A percentile compares a stretch with the other conserved stretches of the same genome.
phyloP scores from a whole-genome alignment of 2,888 invertebrate species.

The Aromia moschata region DNA sequence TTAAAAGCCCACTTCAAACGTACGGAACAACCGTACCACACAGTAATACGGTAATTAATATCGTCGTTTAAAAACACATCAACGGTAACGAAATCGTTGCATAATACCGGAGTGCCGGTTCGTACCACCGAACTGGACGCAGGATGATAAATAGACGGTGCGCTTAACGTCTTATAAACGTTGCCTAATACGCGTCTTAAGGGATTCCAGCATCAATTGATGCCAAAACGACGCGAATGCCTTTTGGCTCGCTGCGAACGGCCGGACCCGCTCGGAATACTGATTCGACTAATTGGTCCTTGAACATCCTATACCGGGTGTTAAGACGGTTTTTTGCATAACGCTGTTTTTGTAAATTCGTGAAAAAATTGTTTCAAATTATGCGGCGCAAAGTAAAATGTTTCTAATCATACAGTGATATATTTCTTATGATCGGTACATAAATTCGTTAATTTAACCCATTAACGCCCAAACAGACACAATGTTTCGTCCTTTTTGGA shows the following conservation, averaged over 20 bases:
- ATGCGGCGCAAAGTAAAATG: no score
- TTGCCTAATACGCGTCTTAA: conserved; percentile 32
- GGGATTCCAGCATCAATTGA: conserved; percentile 28
- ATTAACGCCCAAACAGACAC: no score
- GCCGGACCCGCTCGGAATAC: conserved; percentile 21
- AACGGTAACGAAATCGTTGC: conserved; percentile 22
- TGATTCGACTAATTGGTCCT: conserved; percentile 28
- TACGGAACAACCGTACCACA: no score
- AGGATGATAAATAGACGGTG: conserved; percentile 29
- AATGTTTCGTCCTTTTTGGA: no score
- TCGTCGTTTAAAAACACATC: conserved; percentile 18
- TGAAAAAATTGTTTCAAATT: no score
- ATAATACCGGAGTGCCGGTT: conserved; percentile 13
- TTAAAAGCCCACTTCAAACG: no score
- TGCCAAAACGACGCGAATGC: conserved; percentile 34
- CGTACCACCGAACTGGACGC: conserved; percentile 18
- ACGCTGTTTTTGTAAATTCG: no score
- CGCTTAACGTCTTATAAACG: conserved; percentile 20
- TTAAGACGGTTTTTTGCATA: no score
- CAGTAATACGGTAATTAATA: conserved; percentile 3
- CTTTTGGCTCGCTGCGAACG: conserved; percentile 18
- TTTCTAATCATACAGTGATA: no score
- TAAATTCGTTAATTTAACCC: no score
- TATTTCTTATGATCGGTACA: no score
- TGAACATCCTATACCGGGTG: conserved; percentile 4